Base-by-base conservation (phyloP, 2,797 vertebrate genomes). In the Pelodytes ibericus region DNA sequence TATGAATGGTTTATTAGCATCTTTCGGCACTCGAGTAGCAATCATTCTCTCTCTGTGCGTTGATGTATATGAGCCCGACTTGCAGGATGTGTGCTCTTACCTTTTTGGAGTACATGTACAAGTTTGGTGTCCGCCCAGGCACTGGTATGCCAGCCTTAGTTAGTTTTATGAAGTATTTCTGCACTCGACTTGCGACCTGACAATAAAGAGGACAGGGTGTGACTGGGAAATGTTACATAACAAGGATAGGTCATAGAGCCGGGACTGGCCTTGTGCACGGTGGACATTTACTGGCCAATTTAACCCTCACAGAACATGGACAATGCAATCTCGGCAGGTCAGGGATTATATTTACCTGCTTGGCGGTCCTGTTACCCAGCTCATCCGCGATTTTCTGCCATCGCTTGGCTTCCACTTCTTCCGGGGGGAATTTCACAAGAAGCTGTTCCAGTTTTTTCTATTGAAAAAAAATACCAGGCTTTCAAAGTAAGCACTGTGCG, bases 141-240 rank as follows among this genome's bases (percentile, higher is more conserved):
- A 99, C 97, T n/a, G 98, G 96, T 87, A 99, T 98, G 64, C 98
- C 98, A 84, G 98, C 98, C 92, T 99, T 99, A 79, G 98, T 98
- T 88, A 99, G 90, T 89, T 99, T 99, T 91, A 99, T 99, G 90
- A 99, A 99, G 87, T 99, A 99, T 86, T 99, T 99, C 82, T 99
- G 98, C 80, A 99, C 97, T 81, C 98, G 91, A 85, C 98, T 99
- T 85, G 98, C 98, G 82, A 99, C 98, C 97, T 99, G 85, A 25
- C 6, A 76, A 74, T 82, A 7, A 77, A 2, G 30, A n/a, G n/a
- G 57, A 27, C 57, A 30, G 3, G n/a, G 24, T 39, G 7, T n/a
- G 1, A 30, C 18, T 22, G 0, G 25, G 26, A 18, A 39, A 63
- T 2, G 18, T 16, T 16, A 47, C 44, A 0, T 4, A n/a, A n/a